A percentile compares a stretch with the other conserved stretches of the same genome.
Evolutionary conservation across 2,797 vertebrate genomes (phyloP).

Genomic region (Mallotus villosus): DNA sequence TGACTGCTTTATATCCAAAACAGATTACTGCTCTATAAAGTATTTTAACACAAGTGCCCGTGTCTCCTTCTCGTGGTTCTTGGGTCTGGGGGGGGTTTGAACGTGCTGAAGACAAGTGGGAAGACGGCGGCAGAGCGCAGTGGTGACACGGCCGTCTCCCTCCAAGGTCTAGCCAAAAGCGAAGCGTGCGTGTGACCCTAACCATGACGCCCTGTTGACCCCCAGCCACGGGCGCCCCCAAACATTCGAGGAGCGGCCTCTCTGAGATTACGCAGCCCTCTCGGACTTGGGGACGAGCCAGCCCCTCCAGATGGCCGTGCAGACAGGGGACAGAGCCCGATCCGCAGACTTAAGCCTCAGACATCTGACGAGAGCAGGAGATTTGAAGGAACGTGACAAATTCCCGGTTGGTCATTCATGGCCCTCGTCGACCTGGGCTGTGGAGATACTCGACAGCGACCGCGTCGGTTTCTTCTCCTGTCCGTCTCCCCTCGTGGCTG

Average conservation of each 20-base stretch:
- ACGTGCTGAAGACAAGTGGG: not conserved
- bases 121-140: not conserved
- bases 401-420: slow-evolving; percentile 68
- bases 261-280: slow-evolving; percentile 13
- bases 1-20: slow-evolving; percentile 80
- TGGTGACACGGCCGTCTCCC: not conserved
- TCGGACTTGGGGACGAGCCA: not conserved
- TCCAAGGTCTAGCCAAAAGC: not conserved
- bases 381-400: slow-evolving; percentile 53
- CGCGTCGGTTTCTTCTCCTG: slow-evolving; percentile 45
- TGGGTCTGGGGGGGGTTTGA: slow-evolving; percentile 5
- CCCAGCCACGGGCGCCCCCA: slow-evolving; percentile 5
- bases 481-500: too few species aligned
- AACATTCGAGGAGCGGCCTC: not conserved
- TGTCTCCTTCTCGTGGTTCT: not conserved
- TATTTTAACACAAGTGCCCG: slow-evolving; percentile 75
- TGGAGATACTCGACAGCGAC: slow-evolving; percentile 35
- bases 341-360: slow-evolving; percentile 67
- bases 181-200: not conserved
- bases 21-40: slow-evolving; percentile 79
- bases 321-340: slow-evolving; percentile 49
- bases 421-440: slow-evolving; percentile 65
- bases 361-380: slow-evolving; percentile 63
- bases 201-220: slow-evolving; percentile 10
- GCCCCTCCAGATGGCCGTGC: slow-evolving; percentile 45